Conservation (phyloP, 2,113 vertebrate genomes). For the Probosciger aterrimus region DNA sequence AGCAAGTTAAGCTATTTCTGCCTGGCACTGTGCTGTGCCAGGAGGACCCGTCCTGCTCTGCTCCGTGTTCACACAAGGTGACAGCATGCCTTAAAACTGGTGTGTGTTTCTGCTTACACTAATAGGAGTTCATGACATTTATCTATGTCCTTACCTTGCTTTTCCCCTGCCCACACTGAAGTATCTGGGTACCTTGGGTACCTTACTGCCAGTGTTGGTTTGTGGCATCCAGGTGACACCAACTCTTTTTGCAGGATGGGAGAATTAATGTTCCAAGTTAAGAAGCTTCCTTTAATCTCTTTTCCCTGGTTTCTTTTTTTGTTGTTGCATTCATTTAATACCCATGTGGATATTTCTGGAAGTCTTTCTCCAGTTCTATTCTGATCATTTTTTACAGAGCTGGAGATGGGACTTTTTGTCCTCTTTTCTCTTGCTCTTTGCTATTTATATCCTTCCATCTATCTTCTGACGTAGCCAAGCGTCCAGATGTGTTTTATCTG, state of each 20-base stretch:
- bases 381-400: not conserved
- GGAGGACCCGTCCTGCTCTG: not conserved
- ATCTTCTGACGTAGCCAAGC: not conserved
- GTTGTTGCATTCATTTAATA: not conserved
- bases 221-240: not conserved
- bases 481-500: slow-evolving; percentile 39
- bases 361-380: not conserved
- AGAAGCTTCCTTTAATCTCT: not conserved
- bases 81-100: not conserved
- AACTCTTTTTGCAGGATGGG: not conserved
- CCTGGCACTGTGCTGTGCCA: not conserved
- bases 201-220: not conserved
- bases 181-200: not conserved
- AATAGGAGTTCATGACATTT: slow-evolving; percentile 32
- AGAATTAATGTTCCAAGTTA: not conserved
- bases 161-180: not conserved
- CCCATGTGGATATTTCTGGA: slow-evolving; percentile 35
- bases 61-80: not conserved
- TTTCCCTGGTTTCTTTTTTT: not conserved
- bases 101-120: not conserved
- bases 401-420: slow-evolving; percentile 25
- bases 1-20: not conserved
- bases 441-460: slow-evolving; percentile 55
- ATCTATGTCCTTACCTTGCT: not conserved
- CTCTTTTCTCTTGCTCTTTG: slow-evolving; percentile 3